These are phyloP conservation scores for Oxygymnocypris stewartii DNA, from an alignment of 2,113 vertebrate species.

Conservation along the genomic window DNA sequence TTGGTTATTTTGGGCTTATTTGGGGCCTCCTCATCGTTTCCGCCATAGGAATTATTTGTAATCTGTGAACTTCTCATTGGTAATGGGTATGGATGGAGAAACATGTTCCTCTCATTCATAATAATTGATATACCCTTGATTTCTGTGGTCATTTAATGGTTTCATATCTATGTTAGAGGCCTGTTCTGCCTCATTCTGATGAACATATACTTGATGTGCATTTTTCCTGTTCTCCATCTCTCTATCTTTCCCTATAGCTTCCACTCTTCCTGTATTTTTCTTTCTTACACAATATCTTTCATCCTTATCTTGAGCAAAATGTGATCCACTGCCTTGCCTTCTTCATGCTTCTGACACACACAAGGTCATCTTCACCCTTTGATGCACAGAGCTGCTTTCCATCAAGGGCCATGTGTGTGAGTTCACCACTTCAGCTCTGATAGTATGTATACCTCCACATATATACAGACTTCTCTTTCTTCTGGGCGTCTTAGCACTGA, in stretches of 20 bases:
- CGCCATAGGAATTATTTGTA: not conserved
- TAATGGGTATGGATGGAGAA: not conserved
- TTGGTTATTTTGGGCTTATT: not conserved
- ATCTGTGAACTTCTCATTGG: not conserved
- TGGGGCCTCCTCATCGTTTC: not conserved
- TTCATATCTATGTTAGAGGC: not conserved
- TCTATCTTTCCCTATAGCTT: not conserved
- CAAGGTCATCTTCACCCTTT: constrained; percentile 55
- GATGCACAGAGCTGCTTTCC: constrained; percentile 62
- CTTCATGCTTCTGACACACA: constrained; percentile 17
- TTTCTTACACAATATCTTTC: constrained; percentile 37
- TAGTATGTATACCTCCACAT: constrained; percentile 1
- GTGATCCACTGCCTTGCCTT: constrained; percentile 47
- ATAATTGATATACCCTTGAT: not conserved
- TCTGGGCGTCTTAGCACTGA: not conserved
- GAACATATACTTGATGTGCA: not conserved
- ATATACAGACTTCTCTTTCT: constrained; percentile 45
- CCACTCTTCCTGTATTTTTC: not conserved
- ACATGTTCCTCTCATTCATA: not conserved
- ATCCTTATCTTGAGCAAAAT: constrained; percentile 53
- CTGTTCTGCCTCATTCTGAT: not conserved
- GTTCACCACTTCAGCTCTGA: constrained; percentile 54
- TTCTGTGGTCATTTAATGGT: not conserved
- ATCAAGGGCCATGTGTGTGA: constrained; percentile 63
- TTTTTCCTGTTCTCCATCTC: not conserved